Percentiles rank a stretch among this genome's conserved stretches.
Conservation (phyloP, 2,113 vertebrate genomes). For the Mellivora capensis region DNA sequence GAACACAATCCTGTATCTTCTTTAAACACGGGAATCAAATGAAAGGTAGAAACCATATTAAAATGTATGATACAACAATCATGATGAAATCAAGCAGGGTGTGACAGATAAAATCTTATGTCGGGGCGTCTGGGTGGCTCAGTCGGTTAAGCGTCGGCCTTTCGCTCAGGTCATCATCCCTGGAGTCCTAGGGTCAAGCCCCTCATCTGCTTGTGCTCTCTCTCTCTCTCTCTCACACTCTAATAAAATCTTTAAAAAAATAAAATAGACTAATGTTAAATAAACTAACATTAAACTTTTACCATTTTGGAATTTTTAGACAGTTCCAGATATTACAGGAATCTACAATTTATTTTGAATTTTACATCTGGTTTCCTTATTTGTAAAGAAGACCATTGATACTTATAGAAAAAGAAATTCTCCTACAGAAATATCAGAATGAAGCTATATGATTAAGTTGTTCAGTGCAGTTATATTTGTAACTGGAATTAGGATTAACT, state of each 20-base stretch:
- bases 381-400: background rate
- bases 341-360: background rate
- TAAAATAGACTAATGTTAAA: background rate
- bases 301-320: background rate
- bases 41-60: background rate
- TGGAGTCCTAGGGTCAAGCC: background rate
- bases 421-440: background rate
- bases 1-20: background rate
- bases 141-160: background rate
- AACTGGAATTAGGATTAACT: background rate
- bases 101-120: background rate
- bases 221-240: no score
- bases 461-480: background rate
- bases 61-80: background rate
- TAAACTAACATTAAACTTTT: background rate
- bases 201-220: background rate
- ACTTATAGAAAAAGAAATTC: background rate
- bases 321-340: background rate
- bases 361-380: background rate
- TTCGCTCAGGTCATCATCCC: background rate
- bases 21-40: background rate
- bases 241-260: background rate
- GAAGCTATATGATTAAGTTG: background rate
- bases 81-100: background rate
- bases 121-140: background rate